Base-by-base conservation (phyloP, 2,888 invertebrate genomes). In the Alloscopus bannaensis region DNA sequence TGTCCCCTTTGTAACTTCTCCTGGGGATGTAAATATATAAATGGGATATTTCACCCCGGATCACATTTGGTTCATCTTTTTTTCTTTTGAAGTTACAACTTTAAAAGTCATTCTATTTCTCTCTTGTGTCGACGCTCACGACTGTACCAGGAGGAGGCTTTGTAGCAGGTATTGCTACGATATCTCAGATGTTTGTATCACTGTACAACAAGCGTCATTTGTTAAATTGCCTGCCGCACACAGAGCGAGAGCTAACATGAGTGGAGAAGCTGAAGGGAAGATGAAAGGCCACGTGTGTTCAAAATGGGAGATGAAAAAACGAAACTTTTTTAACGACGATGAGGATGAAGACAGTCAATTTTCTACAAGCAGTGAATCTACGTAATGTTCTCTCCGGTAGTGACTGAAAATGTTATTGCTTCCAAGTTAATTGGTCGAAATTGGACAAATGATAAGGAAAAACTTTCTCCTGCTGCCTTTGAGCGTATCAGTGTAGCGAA, bases 51-150 rank as follows among this genome's bases (percentile, higher is more conserved):
- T n/a, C n/a, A n/a, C n/a, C n/a, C n/a, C n/a, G n/a, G n/a, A n/a
- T n/a, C n/a, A n/a, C n/a, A n/a, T n/a, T n/a, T n/a, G n/a, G n/a
- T n/a, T n/a, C n/a, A n/a, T n/a, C n/a, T n/a, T n/a, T n/a, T n/a
- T 24, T 60, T 62, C 60, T 60, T 70, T 71, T 71, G 71, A 71
- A 60, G 50, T 29, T 42, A 29, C 31, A n/a, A n/a, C n/a, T n/a
- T n/a, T n/a, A n/a, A n/a, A n/a, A n/a, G n/a, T n/a, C n/a, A n/a
- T n/a, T n/a, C n/a, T n/a, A n/a, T n/a, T n/a, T n/a, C n/a, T n/a
- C n/a, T n/a, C n/a, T n/a, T n/a, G n/a, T n/a, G n/a, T n/a, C n/a
- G n/a, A n/a, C n/a, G n/a, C n/a, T n/a, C n/a, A n/a, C n/a, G n/a
- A n/a, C n/a, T n/a, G n/a, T n/a, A n/a, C n/a, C n/a, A n/a, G n/a